Base-by-base conservation (phyloP, 1,140 invertebrate genomes). In the Solenopsis fugax region DNA sequence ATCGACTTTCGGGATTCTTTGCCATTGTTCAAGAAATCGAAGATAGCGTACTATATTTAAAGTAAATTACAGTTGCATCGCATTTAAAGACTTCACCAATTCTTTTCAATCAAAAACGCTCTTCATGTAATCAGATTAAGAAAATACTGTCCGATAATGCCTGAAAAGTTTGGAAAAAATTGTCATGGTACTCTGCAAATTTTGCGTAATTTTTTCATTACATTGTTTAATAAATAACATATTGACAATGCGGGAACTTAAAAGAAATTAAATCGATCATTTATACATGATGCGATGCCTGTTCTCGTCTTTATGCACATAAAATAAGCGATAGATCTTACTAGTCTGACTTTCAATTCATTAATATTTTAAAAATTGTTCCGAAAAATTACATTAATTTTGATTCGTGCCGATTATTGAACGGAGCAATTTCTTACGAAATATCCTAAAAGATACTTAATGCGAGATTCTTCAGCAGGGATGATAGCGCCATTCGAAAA, bases 41-140 rank as follows among this genome's bases (percentile, higher is more conserved):
- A 81, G 65, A 71, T 56, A 21, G 21, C 52, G 34, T 58, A 34
- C 45, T 78, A 81, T 81, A 62, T 71, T 69, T 71, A 81, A 81
- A 81, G 62, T 52, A 65, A 81, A 71, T 81, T 81, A 71, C 21
- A 12, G 4, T 18, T 18, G 77, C 45, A 58, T 71, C 5, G 50
- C 37, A 56, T 71, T 71, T 56, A 54, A 41, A 13, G 7, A 29
- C 13, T 80, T 56, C 13, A 24, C 12, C 16, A 71, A 71, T 18
- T 80, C 45, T 71, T 54, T 56, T 56, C 24, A 71, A 58, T 56
- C n/a, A 69, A 69, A 34, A 34, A 37, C 7, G n/a, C 5, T 7
- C 10, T 54, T 54, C 13, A 16, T 45, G 21, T 69, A 80, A 67
- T 65, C 5, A 21, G 9, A 81, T 45, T 58, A 81, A 81, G 48